These are phyloP conservation scores for Tyrannus savana DNA, from an alignment of 2,113 vertebrate species.

Conservation along the genomic window DNA sequence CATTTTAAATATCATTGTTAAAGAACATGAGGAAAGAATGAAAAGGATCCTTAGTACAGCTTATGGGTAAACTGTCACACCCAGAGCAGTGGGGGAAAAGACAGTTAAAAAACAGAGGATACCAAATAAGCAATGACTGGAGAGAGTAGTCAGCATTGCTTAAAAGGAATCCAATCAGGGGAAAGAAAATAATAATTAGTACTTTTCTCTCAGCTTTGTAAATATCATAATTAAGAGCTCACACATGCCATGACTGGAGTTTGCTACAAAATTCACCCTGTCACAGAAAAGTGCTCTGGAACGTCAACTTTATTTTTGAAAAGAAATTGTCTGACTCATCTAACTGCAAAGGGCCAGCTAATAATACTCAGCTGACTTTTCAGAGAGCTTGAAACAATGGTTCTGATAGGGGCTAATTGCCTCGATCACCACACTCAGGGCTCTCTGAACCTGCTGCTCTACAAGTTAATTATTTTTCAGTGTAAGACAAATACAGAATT, in stretches of 20 bases:
- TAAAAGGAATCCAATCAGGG: neutral
- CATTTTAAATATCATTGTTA: neutral
- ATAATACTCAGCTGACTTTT: conserved; percentile 7
- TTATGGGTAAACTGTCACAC: neutral
- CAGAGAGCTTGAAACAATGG: conserved; percentile 31
- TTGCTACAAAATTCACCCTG: neutral
- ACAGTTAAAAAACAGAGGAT: neutral
- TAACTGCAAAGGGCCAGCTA: conserved; percentile 27
- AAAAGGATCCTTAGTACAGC: neutral
- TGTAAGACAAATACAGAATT: conserved; percentile 25
- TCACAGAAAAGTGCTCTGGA: neutral
- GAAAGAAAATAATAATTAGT: neutral
- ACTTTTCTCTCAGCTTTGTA: neutral
- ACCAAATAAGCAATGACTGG: neutral
- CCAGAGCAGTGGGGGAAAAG: neutral
- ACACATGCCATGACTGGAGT: neutral
- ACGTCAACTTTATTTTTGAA: neutral
- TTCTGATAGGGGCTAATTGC: conserved; percentile 48
- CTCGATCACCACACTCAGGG: neutral
- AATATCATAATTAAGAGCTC: neutral
- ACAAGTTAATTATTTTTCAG: conserved; percentile 58
- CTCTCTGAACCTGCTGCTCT: conserved; percentile 36
- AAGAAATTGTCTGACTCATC: conserved; percentile 2
- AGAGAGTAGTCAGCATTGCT: neutral
- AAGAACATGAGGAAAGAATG: neutral